Evolutionary conservation across 2,888 invertebrate genomes (phyloP).

Genomic region (Volucella zonaria): DNA sequence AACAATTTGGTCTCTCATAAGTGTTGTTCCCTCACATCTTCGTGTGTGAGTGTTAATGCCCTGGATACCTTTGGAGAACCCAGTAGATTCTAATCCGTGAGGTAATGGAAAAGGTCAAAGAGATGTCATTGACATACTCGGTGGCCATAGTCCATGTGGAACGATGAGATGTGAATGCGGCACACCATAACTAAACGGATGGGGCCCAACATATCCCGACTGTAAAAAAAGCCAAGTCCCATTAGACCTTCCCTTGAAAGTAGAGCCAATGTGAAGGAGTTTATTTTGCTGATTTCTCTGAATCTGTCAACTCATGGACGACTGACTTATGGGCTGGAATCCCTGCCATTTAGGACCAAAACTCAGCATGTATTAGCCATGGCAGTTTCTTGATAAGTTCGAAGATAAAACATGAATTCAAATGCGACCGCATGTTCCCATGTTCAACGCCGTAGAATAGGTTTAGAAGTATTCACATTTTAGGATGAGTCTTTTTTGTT

Average conservation of each 20-base stretch:
- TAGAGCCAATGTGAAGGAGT: slow-evolving; percentile 82
- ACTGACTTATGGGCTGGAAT: no score
- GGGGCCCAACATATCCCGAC: slow-evolving; percentile 82
- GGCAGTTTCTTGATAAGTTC: no score
- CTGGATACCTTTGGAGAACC: slow-evolving; percentile 84
- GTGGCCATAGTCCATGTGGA: slow-evolving; percentile 82
- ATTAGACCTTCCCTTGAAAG: slow-evolving; percentile 83
- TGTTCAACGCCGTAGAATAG: no score
- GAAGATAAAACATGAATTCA: no score
- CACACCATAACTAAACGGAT: slow-evolving; percentile 82
- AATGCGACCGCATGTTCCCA: no score
- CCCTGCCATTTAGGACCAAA: no score
- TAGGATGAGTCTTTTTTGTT: no score
- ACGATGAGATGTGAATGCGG: slow-evolving; percentile 82
- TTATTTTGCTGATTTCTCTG: slow-evolving; percentile 74
- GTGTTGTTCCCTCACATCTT: no score
- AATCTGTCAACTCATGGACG: neutral
- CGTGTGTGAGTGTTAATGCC: slow-evolving; percentile 76
- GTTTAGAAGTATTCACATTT: no score
- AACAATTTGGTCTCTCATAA: no score
- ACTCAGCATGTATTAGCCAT: no score
- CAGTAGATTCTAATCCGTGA: slow-evolving; percentile 83
- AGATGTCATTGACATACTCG: slow-evolving; percentile 83
- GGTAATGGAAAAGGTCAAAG: slow-evolving; percentile 83
- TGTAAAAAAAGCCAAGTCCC: slow-evolving; percentile 82